Evolutionary conservation across 2,888 invertebrate species (phyloP), one percentile per base, ranked within the genome.

Genomic region (Mesorhabditis spiculigera): DNA sequence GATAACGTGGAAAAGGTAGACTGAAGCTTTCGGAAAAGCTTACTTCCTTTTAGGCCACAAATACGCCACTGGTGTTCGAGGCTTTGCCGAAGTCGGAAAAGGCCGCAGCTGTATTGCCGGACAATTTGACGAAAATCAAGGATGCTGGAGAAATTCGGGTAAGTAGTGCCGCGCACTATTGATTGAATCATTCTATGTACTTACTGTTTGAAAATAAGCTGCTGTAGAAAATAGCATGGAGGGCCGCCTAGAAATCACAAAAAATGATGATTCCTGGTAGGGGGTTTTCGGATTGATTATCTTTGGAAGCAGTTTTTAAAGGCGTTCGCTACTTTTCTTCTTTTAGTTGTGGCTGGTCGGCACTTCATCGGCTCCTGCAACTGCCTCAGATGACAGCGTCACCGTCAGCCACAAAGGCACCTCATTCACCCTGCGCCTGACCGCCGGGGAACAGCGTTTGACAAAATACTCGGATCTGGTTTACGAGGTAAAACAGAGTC

Each of bases 141-240:
- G 80, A 81, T 43, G 73, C 75, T 13, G 75, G 58, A n/a, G 58
- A 81, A 68, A 72, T 81, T 65, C 73, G 73, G 74, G 81, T 81
- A 10, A 28, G 28, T 28, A 28, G 8, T 50, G 58, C 8, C 3
- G 58, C n/a, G 8, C 58, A 50, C 58, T 50, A 50, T 3, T 50
- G 8, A 13, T 50, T 50, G 58, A 2, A 50, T n/a, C n/a, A n/a
- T 50, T 50, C 58, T 13, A n/a, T 50, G 8, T 50, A 50, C 10
- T 13, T 10, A 41, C 43, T 45, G 4, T 8, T 13, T 10, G 10
- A n/a, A 43, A 42, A 58, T 28, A 13, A 65, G 62, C 45, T 63
- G 8, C 58, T 69, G 28, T 43, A 66, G 41, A 61, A 42, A 64
- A 42, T 62, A 8, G 50, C 13, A 13, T 63, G 10, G 63, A 63